phyloP scores from a whole-genome alignment of 2,888 invertebrate species.

The Phengaris arion region DNA sequence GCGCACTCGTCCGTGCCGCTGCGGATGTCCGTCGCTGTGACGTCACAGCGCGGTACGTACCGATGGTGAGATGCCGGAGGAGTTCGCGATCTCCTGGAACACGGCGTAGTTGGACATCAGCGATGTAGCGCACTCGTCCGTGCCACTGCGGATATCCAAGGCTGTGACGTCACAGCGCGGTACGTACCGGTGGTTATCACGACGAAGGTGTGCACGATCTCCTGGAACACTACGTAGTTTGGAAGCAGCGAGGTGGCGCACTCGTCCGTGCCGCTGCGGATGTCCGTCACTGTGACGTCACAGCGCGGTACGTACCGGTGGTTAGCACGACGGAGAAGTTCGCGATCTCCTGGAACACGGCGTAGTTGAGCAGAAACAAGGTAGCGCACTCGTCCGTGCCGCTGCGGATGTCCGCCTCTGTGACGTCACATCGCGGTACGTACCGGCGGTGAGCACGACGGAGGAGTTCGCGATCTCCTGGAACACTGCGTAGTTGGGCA shows the following conservation, averaged over 20 bases:
- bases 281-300: conserved; percentile 54
- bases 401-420: conserved; percentile 80
- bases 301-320: conserved; percentile 81
- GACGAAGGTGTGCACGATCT: conserved; percentile 93
- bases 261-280: conserved; percentile 94
- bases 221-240: conserved; percentile 96
- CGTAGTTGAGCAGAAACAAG: conserved; percentile 94
- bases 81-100: conserved; percentile 95
- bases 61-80: conserved; percentile 91
- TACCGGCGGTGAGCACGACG: conserved; percentile 90
- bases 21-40: conserved; percentile 66
- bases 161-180: conserved; percentile 51
- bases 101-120: conserved; percentile 96
- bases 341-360: conserved; percentile 95
- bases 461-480: conserved; percentile 95
- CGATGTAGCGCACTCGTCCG: conserved; percentile 94
- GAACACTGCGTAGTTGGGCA: conserved; percentile 97
- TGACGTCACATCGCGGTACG: conserved; percentile 38
- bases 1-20: conserved; percentile 96
- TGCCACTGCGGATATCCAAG: too few relatives aligned
- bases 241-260: conserved; percentile 93
- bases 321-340: conserved; percentile 91
- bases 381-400: conserved; percentile 95
- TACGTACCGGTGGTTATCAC: conserved; percentile 88
- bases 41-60: conserved; percentile 63